A percentile compares a stretch with the other conserved stretches of the same genome.
These are phyloP conservation scores for Meiosimyza platycephala DNA, from an alignment of 2,888 invertebrate species.

Conservation along the genomic window DNA sequence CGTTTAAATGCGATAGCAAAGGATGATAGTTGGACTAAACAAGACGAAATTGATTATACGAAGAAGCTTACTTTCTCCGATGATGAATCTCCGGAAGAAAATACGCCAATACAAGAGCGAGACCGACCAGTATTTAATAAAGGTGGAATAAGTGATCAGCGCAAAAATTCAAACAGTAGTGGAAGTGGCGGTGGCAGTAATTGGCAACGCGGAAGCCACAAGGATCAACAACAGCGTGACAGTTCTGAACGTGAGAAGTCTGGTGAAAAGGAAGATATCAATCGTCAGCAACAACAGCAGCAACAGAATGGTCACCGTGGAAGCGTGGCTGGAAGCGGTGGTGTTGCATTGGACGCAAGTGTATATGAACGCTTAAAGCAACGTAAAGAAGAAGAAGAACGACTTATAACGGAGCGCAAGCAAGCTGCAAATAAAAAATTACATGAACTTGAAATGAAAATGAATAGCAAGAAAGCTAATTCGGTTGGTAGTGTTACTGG, in stretches of 20 bases:
- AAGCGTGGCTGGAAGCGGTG: constrained; percentile 46
- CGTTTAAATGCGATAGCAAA: constrained; percentile 91
- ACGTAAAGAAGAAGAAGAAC: constrained; percentile 89
- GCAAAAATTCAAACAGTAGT: constrained; percentile 50
- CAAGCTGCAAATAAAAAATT: constrained; percentile 74
- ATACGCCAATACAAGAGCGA: constrained; percentile 49
- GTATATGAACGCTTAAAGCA: constrained; percentile 86
- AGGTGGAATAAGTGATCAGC: constrained; percentile 44
- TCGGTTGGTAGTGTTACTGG: constrained; percentile 47
- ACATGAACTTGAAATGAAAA: constrained; percentile 76
- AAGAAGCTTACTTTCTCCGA: constrained; percentile 95
- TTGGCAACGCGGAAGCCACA: constrained; percentile 48
- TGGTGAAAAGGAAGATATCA: constrained; percentile 55
- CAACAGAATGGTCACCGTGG: constrained; percentile 64
- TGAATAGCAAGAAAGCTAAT: constrained; percentile 70
- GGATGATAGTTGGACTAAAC: constrained; percentile 91
- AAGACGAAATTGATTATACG: constrained; percentile 94
- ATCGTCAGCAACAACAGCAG: constrained; percentile 52
- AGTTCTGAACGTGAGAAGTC: constrained; percentile 47
- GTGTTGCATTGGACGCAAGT: constrained; percentile 73
- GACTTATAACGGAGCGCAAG: constrained; percentile 76
- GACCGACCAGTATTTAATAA: constrained; percentile 50
- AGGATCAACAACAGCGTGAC: constrained; percentile 40
- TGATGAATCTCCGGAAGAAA: constrained; percentile 75
- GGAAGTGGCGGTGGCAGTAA: constrained; percentile 40